These are phyloP conservation scores for Eupithecia subfuscata DNA, from an alignment of 2,888 invertebrate species.

Conservation along the genomic window DNA sequence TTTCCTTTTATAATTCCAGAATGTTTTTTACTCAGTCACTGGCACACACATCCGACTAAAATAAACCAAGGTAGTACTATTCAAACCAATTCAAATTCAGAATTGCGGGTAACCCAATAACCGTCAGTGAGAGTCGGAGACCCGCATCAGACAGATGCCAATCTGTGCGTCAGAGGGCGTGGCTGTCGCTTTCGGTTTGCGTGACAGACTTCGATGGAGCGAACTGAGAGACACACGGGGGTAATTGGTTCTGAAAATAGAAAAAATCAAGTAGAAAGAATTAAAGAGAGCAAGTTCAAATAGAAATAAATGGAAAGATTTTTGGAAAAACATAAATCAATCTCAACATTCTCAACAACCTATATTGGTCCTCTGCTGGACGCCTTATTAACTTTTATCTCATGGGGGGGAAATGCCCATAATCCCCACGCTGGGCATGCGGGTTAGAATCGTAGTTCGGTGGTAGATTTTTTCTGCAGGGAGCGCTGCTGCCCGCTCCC, in stretches of 20 bases:
- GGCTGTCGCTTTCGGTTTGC: conserved; percentile 31
- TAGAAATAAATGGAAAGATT: too few species aligned
- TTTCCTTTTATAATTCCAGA: not conserved
- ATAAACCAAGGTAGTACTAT: too few species aligned
- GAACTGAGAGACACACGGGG: not conserved
- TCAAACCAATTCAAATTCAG: conserved; percentile 1
- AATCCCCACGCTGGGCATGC: too few species aligned
- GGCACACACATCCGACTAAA: not conserved
- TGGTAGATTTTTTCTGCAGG: too few species aligned
- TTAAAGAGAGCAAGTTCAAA: not conserved
- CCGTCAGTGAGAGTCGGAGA: not conserved
- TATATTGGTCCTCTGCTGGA: too few species aligned
- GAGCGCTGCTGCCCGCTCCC: too few species aligned
- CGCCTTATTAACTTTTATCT: too few species aligned
- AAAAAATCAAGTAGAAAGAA: not conserved
- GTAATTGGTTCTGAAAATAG: not conserved
- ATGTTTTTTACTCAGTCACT: not conserved
- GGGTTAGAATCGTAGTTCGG: too few species aligned
- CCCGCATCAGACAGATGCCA: conserved; percentile 37
- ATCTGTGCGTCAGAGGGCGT: conserved; percentile 30
- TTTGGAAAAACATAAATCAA: too few species aligned
- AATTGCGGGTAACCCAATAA: conserved; percentile 18
- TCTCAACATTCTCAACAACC: too few species aligned
- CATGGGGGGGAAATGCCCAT: too few species aligned
- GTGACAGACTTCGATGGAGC: conserved; percentile 10